Evolutionary conservation across 2,113 vertebrate genomes (phyloP), one percentile per base, ranked within the genome.

Genomic region (Carollia perspicillata): DNA sequence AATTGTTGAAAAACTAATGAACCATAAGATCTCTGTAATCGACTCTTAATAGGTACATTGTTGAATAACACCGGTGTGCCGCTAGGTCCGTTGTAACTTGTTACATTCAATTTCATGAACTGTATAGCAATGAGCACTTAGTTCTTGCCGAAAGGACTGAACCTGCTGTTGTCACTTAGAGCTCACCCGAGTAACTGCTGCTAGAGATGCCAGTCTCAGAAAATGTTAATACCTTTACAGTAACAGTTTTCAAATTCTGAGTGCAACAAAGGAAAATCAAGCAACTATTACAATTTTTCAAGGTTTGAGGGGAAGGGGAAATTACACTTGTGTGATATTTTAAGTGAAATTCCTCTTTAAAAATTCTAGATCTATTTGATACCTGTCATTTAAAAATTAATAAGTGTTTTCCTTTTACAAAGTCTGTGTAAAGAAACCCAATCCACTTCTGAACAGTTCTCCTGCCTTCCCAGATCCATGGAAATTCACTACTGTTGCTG

Each of bases 401-500:
- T 97, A 93, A 96, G 72, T 96, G 93, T 94, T 97, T 97, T 93
- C 89, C 89, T 89, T 93, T 72, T 84, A 87, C n/a, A 47, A 92
- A 93, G 95, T 84, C 96, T 97, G 92, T 95, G 93, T 93, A 97
- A 98, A 98, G 92, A 97, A 79, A 72, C 96, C 55, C 37, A 58
- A 81, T 94, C 66, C 65, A 60, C 97, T 98, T 97, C 69, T 95
- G 63, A 90, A 28, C 77, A 66, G 88, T 97, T 75, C 78, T 96
- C 65, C 72, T 77, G 94, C 95, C 93, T 96, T 96, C 85, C 96
- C 96, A 97, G 96, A 97, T 97, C 74, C 95, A 96, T 2, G 22
- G 96, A 98, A 98, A 97, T 97, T 97, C 95, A 58, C 97, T 98
- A 90, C 80, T 98, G 90, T 96, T 98, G 96, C 96, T 98, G 98